Evolutionary conservation across 2,888 invertebrate genomes (phyloP), one percentile per base, ranked within the genome.

Genomic region (Theretra japonica): DNA sequence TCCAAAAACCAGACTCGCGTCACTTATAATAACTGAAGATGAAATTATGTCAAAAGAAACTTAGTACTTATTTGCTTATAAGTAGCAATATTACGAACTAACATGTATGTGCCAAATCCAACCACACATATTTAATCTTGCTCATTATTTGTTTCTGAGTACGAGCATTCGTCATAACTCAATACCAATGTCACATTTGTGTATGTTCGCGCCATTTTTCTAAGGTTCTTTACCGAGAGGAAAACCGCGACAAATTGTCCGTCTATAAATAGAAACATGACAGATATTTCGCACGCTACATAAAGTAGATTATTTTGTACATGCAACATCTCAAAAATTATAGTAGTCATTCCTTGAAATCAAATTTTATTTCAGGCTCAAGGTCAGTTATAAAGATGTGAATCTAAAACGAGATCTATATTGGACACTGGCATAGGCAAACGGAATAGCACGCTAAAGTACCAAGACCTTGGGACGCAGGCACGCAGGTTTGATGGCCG

Each of bases 211-310:
- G 30, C 4, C 15, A n/a, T 60, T 68, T 59, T 59, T 21, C 48
- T 68, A 41, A 69, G 72, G 69, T 69, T 60, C 72, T 69, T 72
- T 60, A 69, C 69, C 72, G 53, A 41, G 60, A 72, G 72, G 72
- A 72, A 72, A 72, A 72, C 33, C 33, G 50, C 69, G n/a, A 69
- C 41, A 59, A 70, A 70, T 33, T 19, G 3, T 23, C 17, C 3
- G 50, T 28, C 65, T 71, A 69, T 21, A 33, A 56, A 69, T 30
- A 30, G 30, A 56, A 30, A 69, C 69, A 28, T 69, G 56, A 56
- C 41, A 4, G 23, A 56, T 53, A 48, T 53, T 28, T 56, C 50
- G 19, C 6, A n/a, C 17, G 53, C n/a, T n/a, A n/a, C 4, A 2
- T 28, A 8, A 6, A 17, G n/a, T 53, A n/a, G 23, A 41, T 23